Conservation (phyloP, 2,888 invertebrate species). For the Dynastes grantii region DNA sequence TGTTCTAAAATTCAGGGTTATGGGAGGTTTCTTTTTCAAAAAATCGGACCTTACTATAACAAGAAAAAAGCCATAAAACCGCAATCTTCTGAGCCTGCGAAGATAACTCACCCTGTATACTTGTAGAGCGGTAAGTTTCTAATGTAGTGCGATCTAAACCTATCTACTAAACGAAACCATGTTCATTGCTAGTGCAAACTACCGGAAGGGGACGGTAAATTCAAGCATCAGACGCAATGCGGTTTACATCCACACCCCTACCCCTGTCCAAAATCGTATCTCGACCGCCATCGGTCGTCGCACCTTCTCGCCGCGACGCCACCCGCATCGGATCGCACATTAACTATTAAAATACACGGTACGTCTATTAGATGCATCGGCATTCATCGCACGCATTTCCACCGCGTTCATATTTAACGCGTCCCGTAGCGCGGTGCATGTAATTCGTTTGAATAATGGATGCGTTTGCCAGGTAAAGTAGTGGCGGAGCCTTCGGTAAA, state of each 20-base stretch:
- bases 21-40: too few relatives aligned
- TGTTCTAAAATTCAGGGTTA: too few relatives aligned
- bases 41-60: too few relatives aligned
- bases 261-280: not conserved
- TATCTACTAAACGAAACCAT: too few relatives aligned
- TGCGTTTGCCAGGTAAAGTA: slow-evolving; percentile 47
- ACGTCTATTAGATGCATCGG: slow-evolving; percentile 66
- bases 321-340: slow-evolving; percentile 62
- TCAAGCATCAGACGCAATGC: slow-evolving; percentile 2
- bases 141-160: too few relatives aligned
- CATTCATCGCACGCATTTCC: slow-evolving; percentile 65
- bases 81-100: too few relatives aligned
- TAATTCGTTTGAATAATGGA: slow-evolving; percentile 65
- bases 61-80: too few relatives aligned
- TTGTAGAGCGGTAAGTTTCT: too few relatives aligned
- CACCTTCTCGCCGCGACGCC: not conserved
- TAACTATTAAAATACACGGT: slow-evolving; percentile 65
- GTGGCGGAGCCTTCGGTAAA: not conserved
- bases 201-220: too few relatives aligned
- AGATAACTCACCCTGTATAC: too few relatives aligned
- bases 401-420: slow-evolving; percentile 54
- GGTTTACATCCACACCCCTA: not conserved
- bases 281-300: not conserved
- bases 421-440: slow-evolving; percentile 58
- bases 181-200: too few relatives aligned